Evolutionary conservation across 2,888 invertebrate species (phyloP).

Genomic region (Drosophila ezoana): DNA sequence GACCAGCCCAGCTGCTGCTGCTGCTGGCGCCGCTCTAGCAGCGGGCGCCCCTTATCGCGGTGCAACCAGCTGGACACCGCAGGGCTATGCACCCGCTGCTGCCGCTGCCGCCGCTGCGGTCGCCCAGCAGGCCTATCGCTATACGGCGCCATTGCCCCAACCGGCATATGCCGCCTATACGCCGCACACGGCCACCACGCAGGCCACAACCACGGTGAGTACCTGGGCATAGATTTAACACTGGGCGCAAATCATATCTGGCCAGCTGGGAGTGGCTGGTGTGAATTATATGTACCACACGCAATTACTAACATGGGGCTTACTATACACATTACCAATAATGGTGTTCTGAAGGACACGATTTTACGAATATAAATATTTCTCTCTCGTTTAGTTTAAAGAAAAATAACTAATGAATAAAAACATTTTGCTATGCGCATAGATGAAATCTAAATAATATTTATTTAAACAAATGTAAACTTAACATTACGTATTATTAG

Average conservation of each 20-base stretch:
- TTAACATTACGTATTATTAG: too few relatives aligned
- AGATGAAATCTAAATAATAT: too few relatives aligned
- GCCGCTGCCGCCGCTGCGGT: constrained; percentile 84
- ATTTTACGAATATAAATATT: neutral
- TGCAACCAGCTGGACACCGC: constrained; percentile 85
- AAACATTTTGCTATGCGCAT: too few relatives aligned
- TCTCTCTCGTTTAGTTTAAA: too few relatives aligned
- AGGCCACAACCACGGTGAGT: constrained; percentile 85
- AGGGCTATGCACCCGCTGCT: constrained; percentile 85
- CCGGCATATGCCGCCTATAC: constrained; percentile 85
- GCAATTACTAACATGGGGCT: neutral
- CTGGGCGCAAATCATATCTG: neutral
- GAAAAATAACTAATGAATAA: too few relatives aligned
- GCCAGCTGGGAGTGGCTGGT: neutral
- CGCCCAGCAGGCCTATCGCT: constrained; percentile 84
- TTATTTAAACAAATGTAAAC: too few relatives aligned
- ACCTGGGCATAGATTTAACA: neutral
- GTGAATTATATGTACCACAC: neutral
- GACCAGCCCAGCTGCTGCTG: constrained; percentile 85
- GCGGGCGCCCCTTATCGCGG: constrained; percentile 85
- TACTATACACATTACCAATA: neutral
- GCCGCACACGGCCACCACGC: constrained; percentile 84
- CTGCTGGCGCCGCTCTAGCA: constrained; percentile 84
- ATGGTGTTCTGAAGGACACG: neutral
- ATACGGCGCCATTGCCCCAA: constrained; percentile 85